Evolutionary conservation across 2,888 invertebrate genomes (phyloP).

Genomic region (Germaria angustata): DNA sequence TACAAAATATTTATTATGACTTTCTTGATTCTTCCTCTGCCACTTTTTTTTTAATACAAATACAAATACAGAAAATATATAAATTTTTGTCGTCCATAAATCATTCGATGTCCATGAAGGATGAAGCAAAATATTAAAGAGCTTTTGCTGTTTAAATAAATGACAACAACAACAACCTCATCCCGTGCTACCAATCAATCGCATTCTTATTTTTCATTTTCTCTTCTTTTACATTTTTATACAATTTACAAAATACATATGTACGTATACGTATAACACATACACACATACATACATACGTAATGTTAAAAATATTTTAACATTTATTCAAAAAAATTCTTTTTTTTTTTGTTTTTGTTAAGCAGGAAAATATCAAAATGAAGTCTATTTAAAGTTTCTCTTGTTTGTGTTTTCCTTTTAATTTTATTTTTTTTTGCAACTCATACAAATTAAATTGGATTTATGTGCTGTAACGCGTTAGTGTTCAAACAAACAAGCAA

Average conservation of each 20-base stretch:
- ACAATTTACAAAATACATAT: constrained; percentile 3
- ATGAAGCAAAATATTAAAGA: background rate
- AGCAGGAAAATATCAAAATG: background rate
- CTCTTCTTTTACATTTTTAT: constrained; percentile 11
- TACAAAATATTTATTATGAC: background rate
- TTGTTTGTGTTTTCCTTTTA: background rate
- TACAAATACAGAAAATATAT: no score
- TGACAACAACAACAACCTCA: constrained; percentile 25
- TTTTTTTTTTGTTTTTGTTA: background rate
- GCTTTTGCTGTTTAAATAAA: constrained; percentile 1
- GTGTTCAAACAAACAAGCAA: constrained; percentile 12
- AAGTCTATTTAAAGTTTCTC: constrained; percentile 14
- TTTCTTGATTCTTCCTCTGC: background rate
- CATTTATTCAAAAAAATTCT: constrained; percentile 31
- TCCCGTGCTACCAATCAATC: constrained; percentile 16
- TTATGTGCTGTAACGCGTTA: constrained; percentile 50
- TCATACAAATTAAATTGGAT: constrained; percentile 58
- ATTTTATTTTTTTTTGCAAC: constrained; percentile 38
- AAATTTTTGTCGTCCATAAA: background rate
- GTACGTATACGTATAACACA: no score
- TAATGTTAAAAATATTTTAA: constrained; percentile 9
- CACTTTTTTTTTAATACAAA: background rate
- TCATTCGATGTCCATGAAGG: constrained; percentile 3
- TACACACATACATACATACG: no score
- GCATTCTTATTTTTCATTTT: background rate